Evolutionary conservation across 2,888 invertebrate genomes (phyloP).

Genomic region (Tenthredo distinguenda): DNA sequence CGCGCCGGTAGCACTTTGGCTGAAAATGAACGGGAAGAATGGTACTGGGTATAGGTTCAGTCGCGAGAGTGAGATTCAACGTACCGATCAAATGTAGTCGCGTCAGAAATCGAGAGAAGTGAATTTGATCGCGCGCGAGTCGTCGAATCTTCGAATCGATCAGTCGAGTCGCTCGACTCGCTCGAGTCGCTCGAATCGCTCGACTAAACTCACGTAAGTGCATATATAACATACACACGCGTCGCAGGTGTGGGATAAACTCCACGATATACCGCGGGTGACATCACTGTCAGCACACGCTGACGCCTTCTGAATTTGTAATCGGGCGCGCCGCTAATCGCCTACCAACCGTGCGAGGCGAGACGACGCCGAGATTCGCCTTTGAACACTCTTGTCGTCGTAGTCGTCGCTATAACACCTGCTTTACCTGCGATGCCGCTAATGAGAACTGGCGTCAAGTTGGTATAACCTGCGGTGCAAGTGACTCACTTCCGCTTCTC

Average conservation of each 20-base stretch:
- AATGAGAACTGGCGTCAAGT: slow-evolving; percentile 54
- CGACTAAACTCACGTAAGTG: slow-evolving; percentile 27
- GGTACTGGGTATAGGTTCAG: neutral
- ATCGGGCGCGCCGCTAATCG: slow-evolving; percentile 53
- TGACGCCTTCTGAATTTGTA: slow-evolving; percentile 55
- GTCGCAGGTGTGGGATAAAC: slow-evolving; percentile 40
- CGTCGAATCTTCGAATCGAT: neutral
- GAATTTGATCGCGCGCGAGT: slow-evolving; percentile 14
- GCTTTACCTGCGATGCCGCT: slow-evolving; percentile 42
- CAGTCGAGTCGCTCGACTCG: neutral
- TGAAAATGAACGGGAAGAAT: slow-evolving; percentile 11
- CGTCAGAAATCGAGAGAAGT: neutral
- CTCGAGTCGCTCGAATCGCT: neutral
- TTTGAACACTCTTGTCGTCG: slow-evolving; percentile 56
- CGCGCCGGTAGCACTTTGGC: neutral
- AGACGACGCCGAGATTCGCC: slow-evolving; percentile 57
- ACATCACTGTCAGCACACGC: slow-evolving; percentile 51
- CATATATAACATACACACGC: neutral
- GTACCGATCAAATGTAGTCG: slow-evolving; percentile 25
- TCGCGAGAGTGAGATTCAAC: neutral
- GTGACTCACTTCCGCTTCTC: neutral
- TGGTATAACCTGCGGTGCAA: slow-evolving; percentile 29
- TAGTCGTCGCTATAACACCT: slow-evolving; percentile 3
- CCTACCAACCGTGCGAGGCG: slow-evolving; percentile 25
- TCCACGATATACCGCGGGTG: slow-evolving; percentile 39